These are phyloP conservation scores for Scylla paramamosain DNA, from an alignment of 1,140 invertebrate species.

Conservation along the genomic window DNA sequence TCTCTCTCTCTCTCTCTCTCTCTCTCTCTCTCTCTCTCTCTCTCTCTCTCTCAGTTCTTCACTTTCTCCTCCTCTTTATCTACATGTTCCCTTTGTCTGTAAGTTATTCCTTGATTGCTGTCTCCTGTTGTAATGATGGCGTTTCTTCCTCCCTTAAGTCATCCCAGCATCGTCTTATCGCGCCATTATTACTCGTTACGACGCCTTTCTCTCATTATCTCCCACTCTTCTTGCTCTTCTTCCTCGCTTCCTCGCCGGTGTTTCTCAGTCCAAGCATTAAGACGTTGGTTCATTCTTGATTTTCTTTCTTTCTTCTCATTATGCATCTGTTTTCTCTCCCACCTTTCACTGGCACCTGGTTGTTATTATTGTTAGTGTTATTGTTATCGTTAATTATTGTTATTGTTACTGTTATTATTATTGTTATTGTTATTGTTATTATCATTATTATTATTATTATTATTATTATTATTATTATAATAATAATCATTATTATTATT, in stretches of 20 bases:
- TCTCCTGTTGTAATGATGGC: background rate
- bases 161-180: background rate
- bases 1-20: background rate
- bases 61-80: background rate
- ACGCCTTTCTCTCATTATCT: background rate
- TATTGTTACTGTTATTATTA: background rate
- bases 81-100: no score
- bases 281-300: background rate
- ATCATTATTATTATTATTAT: background rate
- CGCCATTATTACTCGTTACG: background rate
- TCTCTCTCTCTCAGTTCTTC: background rate
- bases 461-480: background rate
- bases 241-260: background rate
- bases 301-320: background rate
- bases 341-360: background rate
- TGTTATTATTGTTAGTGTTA: background rate
- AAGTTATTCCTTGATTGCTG: background rate
- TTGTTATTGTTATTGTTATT: background rate
- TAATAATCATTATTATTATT: background rate
- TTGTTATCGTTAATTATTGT: background rate
- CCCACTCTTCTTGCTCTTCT: no score
- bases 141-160: background rate
- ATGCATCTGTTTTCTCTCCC: background rate
- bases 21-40: background rate
- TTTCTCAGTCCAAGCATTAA: background rate